Evolutionary conservation across 2,888 invertebrate species (phyloP).

Genomic region (Dryadula phaetusa): DNA sequence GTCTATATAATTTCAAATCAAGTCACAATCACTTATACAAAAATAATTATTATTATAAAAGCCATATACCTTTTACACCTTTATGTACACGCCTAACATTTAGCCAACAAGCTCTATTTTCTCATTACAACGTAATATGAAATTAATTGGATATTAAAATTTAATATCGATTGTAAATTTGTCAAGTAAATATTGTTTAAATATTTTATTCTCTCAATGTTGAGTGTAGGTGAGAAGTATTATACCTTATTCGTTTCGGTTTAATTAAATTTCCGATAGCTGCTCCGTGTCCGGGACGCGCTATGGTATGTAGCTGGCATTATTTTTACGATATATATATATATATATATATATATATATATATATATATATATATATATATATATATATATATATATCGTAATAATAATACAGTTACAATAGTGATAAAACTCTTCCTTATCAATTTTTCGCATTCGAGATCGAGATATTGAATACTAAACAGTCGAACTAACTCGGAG

Average conservation of each 20-base stretch:
- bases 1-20: no score
- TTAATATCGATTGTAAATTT: conserved; percentile 24
- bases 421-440: no score
- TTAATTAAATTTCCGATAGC: conserved; percentile 80
- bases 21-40: no score
- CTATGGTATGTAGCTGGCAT: conserved; percentile 55
- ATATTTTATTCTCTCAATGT: conserved; percentile 48
- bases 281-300: conserved; percentile 51
- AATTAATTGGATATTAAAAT: conserved; percentile 26
- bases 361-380: no score
- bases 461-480: no score
- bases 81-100: background rate
- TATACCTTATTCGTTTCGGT: conserved; percentile 77
- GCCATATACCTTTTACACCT: no score
- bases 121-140: conserved; percentile 12
- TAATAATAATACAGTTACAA: no score
- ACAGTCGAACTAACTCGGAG: no score
- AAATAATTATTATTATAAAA: no score
- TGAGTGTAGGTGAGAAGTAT: conserved; percentile 63
- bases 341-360: no score
- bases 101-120: background rate
- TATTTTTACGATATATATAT: background rate
- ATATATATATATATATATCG: no score
- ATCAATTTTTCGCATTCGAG: no score
- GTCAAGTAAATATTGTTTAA: conserved; percentile 42